phyloP scores from a whole-genome alignment of 2,888 invertebrate species.

The Hirtodrosophila alboralis region DNA sequence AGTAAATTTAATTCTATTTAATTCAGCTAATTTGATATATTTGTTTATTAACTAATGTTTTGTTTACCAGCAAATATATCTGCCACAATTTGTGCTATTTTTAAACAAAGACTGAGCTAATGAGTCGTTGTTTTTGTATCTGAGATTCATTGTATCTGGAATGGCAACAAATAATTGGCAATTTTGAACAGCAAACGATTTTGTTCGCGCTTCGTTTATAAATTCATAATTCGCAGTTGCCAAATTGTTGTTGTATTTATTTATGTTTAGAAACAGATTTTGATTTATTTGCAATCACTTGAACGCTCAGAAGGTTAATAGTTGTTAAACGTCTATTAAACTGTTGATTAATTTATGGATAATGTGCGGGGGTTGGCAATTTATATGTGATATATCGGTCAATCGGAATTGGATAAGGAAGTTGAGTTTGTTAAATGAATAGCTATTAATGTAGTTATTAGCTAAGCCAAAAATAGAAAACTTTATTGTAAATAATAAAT shows the following conservation, averaged over 20 bases:
- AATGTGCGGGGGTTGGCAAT: constrained; percentile 21
- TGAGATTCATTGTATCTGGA: constrained; percentile 39
- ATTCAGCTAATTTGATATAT: no score
- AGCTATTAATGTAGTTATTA: constrained; percentile 17
- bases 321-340: constrained; percentile 67
- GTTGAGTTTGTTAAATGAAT: constrained; percentile 30
- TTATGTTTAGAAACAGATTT: constrained; percentile 46
- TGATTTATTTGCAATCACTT: constrained; percentile 73
- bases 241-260: constrained; percentile 11
- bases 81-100: constrained; percentile 10
- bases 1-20: no score
- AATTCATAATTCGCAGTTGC: constrained; percentile 53
- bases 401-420: constrained; percentile 54
- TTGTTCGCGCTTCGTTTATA: constrained; percentile 65
- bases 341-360: constrained; percentile 68
- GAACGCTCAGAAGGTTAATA: constrained; percentile 72
- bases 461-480: constrained; percentile 31
- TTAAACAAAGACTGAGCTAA: constrained; percentile 49
- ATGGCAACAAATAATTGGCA: constrained; percentile 62
- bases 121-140: constrained; percentile 17
- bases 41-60: no score
- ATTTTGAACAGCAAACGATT: constrained; percentile 60
- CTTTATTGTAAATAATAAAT: no score
- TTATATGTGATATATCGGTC: constrained; percentile 33
- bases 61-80: no score